Evolutionary conservation across 2,797 vertebrate genomes (phyloP), one percentile per base, ranked within the genome.

Genomic region (Nyctibius grandis): DNA sequence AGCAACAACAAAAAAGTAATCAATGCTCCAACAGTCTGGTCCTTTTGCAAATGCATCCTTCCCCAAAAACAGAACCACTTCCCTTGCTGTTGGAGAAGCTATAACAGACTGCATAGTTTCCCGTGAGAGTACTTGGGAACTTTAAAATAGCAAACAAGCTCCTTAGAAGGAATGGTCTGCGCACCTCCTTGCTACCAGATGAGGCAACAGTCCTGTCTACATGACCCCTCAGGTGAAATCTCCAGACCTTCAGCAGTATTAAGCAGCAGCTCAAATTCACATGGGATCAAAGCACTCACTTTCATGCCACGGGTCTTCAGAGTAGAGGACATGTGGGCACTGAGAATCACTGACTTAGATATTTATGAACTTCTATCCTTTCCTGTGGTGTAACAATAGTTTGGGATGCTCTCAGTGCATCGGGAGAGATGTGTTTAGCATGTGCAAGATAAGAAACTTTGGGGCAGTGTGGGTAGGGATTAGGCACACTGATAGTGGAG

Each of bases 131-230:
- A 14, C 33, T 33, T 64, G n/a, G 18, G n/a, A 69, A n/a, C 40
- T 23, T 69, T 31, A 44, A 38, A 68, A 28, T 4, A n/a, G 34
- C 38, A 47, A 80, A 45, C 12, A 40, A 26, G 5, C 14, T 61
- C 17, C 59, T 65, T 33, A 20, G 10, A 34, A 81, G 47, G 47
- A 76, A 34, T 2, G 3, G 7, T 33, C 48, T 28, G 45, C 48
- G n/a, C 9, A 18, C 15, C 21, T 48, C 33, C 57, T 70, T 18
- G 61, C 51, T 69, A 22, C 45, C 0, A 0, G 34, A 7, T 56
- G 44, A 60, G 48, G 28, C 63, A 67, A 31, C 51, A 31, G 51
- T 33, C 34, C 45, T 12, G 16, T 48, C 50, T 54, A 2, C 19
- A 2, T 16, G 38, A 36, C 11, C 25, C 9, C n/a, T 45, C 67